Percentiles rank a stretch among this genome's conserved stretches.
Evolutionary conservation across 2,113 vertebrate species (phyloP).

Genomic region (Callipepla californica): DNA sequence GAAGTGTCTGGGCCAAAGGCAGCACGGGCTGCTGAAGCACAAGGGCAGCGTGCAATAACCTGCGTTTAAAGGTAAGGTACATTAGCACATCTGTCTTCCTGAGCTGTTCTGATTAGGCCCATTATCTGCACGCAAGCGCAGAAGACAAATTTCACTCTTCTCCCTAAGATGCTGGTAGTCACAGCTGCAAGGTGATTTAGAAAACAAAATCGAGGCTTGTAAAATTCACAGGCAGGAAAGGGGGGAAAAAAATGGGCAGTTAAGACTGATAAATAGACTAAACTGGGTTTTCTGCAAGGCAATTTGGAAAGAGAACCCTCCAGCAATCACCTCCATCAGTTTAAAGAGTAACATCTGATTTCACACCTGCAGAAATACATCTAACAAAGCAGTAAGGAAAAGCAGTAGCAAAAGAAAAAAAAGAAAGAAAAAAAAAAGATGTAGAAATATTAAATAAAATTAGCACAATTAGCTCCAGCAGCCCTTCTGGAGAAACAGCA

Average conservation of each 20-base stretch:
- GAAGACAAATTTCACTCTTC: background rate
- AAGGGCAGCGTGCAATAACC: background rate
- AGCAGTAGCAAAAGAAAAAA: background rate
- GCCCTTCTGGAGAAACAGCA: background rate
- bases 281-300: background rate
- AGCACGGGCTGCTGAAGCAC: background rate
- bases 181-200: background rate
- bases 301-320: background rate
- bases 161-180: background rate
- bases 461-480: background rate
- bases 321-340: background rate
- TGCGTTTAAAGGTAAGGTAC: background rate
- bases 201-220: background rate
- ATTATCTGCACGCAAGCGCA: background rate
- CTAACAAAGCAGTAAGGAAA: background rate
- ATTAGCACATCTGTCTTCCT: background rate
- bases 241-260: background rate
- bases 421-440: too few species aligned
- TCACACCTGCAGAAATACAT: constrained; percentile 28
- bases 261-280: background rate
- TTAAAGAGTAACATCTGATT: constrained; percentile 22
- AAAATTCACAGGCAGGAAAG: background rate
- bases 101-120: background rate
- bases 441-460: background rate
- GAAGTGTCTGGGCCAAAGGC: background rate